phyloP scores from a whole-genome alignment of 2,113 vertebrate species.

The Malurus melanocephalus region DNA sequence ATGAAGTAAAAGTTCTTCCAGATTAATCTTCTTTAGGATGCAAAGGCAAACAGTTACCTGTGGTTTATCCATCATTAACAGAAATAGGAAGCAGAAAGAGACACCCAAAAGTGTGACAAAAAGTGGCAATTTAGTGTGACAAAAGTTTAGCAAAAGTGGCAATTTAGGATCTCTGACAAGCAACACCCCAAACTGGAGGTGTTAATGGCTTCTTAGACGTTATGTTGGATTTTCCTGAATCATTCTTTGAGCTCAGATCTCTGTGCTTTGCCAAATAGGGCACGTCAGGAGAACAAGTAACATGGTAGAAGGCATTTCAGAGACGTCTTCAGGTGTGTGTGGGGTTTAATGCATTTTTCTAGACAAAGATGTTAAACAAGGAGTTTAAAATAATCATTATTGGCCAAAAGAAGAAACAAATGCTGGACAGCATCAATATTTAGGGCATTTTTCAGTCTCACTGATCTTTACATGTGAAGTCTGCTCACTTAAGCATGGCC shows the following conservation, averaged over 20 bases:
- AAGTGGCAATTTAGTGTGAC: not conserved
- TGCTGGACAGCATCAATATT: not conserved
- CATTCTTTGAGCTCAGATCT: not conserved
- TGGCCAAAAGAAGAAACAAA: not conserved
- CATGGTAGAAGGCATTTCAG: fast-evolving
- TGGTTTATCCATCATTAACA: not conserved
- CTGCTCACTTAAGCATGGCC: not conserved
- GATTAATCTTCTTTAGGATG: not conserved
- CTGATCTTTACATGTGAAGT: not conserved
- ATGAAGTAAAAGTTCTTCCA: not conserved
- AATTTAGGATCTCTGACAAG: not conserved
- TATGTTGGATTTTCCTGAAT: not conserved
- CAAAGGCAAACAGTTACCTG: not conserved
- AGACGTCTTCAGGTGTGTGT: not conserved
- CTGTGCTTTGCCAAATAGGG: not conserved
- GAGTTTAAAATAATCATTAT: not conserved
- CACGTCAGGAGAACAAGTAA: not conserved
- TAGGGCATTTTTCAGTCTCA: not conserved
- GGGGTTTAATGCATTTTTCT: not conserved
- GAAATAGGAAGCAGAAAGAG: not conserved
- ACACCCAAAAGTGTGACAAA: not conserved
- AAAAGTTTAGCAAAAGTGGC: not conserved
- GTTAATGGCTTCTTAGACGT: not conserved
- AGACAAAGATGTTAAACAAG: not conserved
- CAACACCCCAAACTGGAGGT: not conserved